Evolutionary conservation across 2,797 vertebrate genomes (phyloP), one percentile per base, ranked within the genome.

Genomic region (Enteromius radiatus): DNA sequence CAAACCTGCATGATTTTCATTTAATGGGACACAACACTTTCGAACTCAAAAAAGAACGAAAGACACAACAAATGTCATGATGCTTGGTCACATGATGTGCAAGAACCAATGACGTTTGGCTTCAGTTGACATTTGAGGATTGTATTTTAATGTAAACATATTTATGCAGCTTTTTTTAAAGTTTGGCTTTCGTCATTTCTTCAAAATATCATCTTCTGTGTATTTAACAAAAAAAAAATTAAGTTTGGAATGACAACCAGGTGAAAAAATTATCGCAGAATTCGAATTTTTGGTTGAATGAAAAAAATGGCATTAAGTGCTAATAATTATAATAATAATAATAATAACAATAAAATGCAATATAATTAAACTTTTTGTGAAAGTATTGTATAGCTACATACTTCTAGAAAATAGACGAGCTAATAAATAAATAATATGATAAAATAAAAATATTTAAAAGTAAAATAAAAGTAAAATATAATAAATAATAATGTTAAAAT

Each of bases 311-410:
- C 41, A 43, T 43, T 28, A 49, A 68, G 9, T 65, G 26, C 56
- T 17, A n/a, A 28, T 43, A 31, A 17, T 78, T 68, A 78, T 84
- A 61, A 15, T 28, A 61, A 28, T 15, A 61, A 61, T 31, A 28
- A 61, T 61, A 28, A 61, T 61, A 56, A 56, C 23, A 54, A 56
- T 54, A 54, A 56, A 10, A 17, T 6, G 56, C 2, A 31, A 63
- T 7, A 63, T 31, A 63, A 43, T 43, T 43, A 43, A 43, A 43
- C 41, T 43, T 43, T 43, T 43, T 43, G 11, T 43, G 41, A 43
- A 43, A 12, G 10, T 43, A 43, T 43, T 43, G 41, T 43, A 43
- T 43, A 43, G 41, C 41, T 43, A 43, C 41, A 43, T 11, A 43
- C 41, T 12, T 43, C 41, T 12, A 12, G 10, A 43, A 43, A 3